Percentiles rank a stretch among this genome's conserved stretches.
Conservation (phyloP, 2,888 invertebrate species). For the Cephus nigrinus region DNA sequence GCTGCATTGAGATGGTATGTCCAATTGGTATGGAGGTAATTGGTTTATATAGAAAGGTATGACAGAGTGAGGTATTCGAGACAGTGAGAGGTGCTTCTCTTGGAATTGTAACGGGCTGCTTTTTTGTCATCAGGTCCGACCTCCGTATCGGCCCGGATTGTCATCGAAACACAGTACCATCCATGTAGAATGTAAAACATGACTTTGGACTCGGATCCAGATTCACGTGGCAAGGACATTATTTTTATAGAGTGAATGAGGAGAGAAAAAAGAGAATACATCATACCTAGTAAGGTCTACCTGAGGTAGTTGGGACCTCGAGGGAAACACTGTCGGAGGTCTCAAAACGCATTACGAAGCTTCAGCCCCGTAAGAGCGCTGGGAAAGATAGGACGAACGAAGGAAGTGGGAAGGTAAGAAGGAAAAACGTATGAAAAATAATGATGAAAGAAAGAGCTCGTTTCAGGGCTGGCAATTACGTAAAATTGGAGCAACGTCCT, state of each 20-base stretch:
- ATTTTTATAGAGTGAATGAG: background rate
- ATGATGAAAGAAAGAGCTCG: background rate
- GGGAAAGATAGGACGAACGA: background rate
- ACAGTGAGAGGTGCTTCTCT: background rate
- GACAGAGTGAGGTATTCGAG: background rate
- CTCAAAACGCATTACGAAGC: background rate
- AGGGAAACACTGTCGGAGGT: background rate
- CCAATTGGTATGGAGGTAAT: background rate
- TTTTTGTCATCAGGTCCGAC: background rate
- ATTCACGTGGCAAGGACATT: background rate
- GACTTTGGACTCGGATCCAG: background rate
- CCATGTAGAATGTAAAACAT: background rate
- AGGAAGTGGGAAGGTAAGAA: background rate
- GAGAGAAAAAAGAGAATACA: background rate
- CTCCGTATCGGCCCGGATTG: background rate
- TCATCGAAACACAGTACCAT: background rate
- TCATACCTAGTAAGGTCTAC: background rate
- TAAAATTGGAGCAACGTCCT: conserved; percentile 4
- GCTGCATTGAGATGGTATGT: background rate
- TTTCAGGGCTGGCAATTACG: conserved; percentile 6
- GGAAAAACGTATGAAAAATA: background rate
- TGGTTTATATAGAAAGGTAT: background rate
- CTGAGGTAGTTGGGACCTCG: background rate
- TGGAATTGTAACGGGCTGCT: background rate
- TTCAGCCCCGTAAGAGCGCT: background rate